phyloP scores from a whole-genome alignment of 2,797 vertebrate species.

The Falco concolor region DNA sequence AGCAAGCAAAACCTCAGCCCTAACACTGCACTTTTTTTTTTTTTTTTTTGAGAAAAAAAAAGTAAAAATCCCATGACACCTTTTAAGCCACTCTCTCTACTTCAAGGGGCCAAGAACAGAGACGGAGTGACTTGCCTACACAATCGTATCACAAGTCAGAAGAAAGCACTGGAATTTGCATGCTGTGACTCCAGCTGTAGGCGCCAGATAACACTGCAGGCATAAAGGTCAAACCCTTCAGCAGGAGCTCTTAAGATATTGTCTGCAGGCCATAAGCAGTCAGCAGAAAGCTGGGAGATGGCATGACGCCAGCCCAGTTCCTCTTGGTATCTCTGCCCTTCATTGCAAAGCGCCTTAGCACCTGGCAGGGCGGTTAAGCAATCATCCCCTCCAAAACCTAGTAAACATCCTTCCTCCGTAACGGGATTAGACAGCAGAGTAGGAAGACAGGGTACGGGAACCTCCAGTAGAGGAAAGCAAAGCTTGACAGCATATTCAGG shows the following conservation, averaged over 20 bases:
- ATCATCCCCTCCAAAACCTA: not conserved
- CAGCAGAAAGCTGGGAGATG: not conserved
- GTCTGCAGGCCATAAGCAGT: not conserved
- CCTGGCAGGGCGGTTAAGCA: not conserved
- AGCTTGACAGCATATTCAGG: not conserved
- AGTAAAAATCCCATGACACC: not conserved
- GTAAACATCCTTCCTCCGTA: not conserved
- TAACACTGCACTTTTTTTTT: not conserved
- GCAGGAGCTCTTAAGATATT: not conserved
- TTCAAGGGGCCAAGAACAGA: not conserved
- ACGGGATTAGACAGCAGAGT: not conserved
- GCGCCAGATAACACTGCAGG: not conserved
- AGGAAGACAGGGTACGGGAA: accelerated
- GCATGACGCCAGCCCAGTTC: not conserved
- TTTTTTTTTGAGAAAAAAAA: not conserved
- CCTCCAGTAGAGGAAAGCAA: not conserved
- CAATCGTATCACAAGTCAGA: not conserved
- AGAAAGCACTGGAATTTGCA: slow-evolving; percentile 15
- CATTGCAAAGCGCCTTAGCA: not conserved
- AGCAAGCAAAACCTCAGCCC: not conserved
- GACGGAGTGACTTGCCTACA: not conserved
- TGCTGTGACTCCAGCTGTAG: not conserved
- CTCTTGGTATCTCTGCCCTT: not conserved
- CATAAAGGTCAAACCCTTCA: slow-evolving; percentile 44
- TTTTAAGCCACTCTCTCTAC: not conserved